These are phyloP conservation scores for Branchinecta lynchi DNA, from an alignment of 1,140 invertebrate genomes.

Conservation along the genomic window DNA sequence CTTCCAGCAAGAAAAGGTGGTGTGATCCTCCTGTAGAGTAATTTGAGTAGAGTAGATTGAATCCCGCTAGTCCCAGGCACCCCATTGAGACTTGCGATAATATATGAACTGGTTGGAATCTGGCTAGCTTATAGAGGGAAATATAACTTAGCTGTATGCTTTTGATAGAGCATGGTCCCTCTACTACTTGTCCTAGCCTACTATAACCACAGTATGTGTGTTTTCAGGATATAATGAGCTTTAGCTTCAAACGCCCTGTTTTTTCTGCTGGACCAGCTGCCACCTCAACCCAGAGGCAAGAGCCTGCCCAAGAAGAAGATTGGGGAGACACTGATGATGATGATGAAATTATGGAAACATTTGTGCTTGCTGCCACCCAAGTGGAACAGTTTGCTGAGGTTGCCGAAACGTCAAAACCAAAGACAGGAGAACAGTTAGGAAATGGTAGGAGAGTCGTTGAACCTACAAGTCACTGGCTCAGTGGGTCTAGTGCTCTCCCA, in stretches of 20 bases:
- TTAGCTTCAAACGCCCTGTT: neutral
- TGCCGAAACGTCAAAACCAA: neutral
- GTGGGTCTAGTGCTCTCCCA: neutral
- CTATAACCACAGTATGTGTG: no score
- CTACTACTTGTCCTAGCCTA: no score
- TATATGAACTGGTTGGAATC: no score
- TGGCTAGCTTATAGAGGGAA: no score
- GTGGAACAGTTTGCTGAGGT: neutral
- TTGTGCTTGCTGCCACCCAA: conserved; percentile 1
- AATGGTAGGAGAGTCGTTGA: neutral
- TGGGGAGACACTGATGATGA: neutral
- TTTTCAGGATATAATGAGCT: neutral
- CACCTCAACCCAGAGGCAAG: neutral
- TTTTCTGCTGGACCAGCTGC: neutral
- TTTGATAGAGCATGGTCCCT: no score
- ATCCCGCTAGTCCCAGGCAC: no score
- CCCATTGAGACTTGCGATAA: no score
- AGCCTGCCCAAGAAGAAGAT: neutral
- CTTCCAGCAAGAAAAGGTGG: no score
- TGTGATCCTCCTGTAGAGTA: no score
- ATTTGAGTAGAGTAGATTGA: no score
- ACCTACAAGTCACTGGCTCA: neutral
- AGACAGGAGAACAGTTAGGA: neutral
- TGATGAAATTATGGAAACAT: conserved; percentile 9
- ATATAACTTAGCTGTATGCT: no score